These are phyloP conservation scores for Sinotaia quadrata DNA, from an alignment of 2,888 invertebrate genomes.

Conservation along the genomic window DNA sequence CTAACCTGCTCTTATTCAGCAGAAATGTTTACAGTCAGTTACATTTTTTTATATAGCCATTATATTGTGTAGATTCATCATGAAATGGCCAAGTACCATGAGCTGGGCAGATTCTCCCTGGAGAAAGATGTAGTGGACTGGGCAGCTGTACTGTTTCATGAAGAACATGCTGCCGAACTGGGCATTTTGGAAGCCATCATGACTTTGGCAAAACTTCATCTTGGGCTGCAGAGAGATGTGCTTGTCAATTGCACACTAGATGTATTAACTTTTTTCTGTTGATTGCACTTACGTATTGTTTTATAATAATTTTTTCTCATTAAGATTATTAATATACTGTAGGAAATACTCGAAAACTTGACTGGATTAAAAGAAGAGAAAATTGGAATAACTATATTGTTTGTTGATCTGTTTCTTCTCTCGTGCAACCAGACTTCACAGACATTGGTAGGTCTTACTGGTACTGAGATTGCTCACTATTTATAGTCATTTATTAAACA, in stretches of 20 bases:
- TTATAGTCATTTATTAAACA: no score
- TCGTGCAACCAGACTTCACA: no score
- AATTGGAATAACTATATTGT: neutral
- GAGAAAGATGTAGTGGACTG: constrained; percentile 71
- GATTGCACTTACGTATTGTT: neutral
- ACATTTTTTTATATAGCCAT: no score
- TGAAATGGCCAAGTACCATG: constrained; percentile 76
- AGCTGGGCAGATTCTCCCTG: constrained; percentile 73
- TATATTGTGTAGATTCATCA: constrained; percentile 76
- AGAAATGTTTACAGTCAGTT: no score
- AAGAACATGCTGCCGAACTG: constrained; percentile 75
- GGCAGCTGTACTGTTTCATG: constrained; percentile 75
- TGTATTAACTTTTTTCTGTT: no score
- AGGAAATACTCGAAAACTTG: neutral
- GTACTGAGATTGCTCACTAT: no score
- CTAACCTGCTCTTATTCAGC: no score
- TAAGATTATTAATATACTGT: neutral
- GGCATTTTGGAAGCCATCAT: constrained; percentile 75
- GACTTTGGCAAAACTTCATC: constrained; percentile 74
- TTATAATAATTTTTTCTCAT: neutral
- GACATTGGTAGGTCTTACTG: no score
- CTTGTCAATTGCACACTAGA: constrained; percentile 72
- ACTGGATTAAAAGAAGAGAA: neutral
- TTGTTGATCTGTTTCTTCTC: neutral
- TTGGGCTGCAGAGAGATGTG: constrained; percentile 74